Evolutionary conservation across 2,113 vertebrate species (phyloP), one percentile per base, ranked within the genome.

Genomic region (Plecturocebus donacophilus): DNA sequence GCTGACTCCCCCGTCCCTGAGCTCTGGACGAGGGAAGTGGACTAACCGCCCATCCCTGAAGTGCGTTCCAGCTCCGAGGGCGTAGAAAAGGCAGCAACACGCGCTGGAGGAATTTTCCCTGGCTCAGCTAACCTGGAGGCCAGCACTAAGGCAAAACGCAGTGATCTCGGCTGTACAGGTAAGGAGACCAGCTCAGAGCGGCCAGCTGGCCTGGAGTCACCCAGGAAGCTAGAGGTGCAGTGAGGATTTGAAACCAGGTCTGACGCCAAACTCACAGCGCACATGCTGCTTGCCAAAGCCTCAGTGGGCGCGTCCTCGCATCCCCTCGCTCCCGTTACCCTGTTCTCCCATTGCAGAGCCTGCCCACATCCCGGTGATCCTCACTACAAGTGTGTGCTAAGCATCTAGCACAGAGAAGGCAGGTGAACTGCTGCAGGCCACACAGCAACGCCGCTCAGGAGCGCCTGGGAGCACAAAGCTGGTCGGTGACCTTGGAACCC

Each of bases 281-380:
- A 32, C 2, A 20, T 8, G 17, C 30, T 12, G 45, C 91, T 14
- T 7, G 68, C 42, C 12, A 0, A 8, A 17, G 66, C 49, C 61
- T 54, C 21, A 1, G 1, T 1, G 64, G 61, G 61, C 2, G n/a
- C 17, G 5, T 20, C 61, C 30, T 32, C 1, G 0, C 3, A 3
- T 61, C 23, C 52, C 83, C 68, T 9, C 20, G 2, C 35, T 82
- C 58, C 42, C 1, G 49, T n/a, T 3, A 20, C 30, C 76, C 71
- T 0, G 2, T 14, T 30, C 42, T 23, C 76, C 66, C 56, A 17
- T 11, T 5, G 40, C 70, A n/a, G 70, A 80, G 87, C 68, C 80
- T 52, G 27, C 86, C 45, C 49, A 13, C 11, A 2, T 32, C 66
- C 71, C 17, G 56, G 19, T 4, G 79, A 16, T 0, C 38, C 27